phyloP scores from a whole-genome alignment of 2,113 vertebrate genomes.

The Ciconia stormi region DNA sequence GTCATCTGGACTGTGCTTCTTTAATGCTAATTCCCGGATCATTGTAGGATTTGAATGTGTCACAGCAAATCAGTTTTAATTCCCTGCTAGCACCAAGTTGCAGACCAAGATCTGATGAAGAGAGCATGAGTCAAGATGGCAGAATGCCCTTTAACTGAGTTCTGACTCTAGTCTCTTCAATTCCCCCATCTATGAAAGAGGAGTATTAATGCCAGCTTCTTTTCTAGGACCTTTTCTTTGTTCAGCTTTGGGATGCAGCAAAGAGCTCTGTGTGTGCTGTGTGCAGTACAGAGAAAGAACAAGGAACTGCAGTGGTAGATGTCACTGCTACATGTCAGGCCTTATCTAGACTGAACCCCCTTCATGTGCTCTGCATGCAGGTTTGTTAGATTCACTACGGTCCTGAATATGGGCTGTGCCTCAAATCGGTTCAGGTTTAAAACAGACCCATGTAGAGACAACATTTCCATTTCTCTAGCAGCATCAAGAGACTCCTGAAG shows the following conservation, averaged over 20 bases:
- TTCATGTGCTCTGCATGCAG: background rate
- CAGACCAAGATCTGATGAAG: background rate
- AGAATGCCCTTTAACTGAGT: background rate
- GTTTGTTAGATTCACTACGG: background rate
- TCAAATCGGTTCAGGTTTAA: background rate
- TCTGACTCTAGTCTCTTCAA: background rate
- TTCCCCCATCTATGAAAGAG: background rate
- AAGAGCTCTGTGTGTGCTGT: background rate
- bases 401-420: background rate
- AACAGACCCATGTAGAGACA: background rate
- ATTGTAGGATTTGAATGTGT: constrained; percentile 21
- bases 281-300: background rate
- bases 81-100: constrained; percentile 11
- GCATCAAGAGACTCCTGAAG: constrained; percentile 24
- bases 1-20: background rate
- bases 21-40: constrained; percentile 1
- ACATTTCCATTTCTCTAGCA: constrained; percentile 25
- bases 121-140: constrained; percentile 11
- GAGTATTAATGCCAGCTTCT: background rate
- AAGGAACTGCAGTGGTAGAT: constrained; percentile 16
- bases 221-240: background rate
- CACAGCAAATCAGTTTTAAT: constrained; percentile 37
- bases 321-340: constrained; percentile 4
- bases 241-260: background rate
- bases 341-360: background rate